Conservation (phyloP, 2,797 vertebrate species). For the Fundulus diaphanus region DNA sequence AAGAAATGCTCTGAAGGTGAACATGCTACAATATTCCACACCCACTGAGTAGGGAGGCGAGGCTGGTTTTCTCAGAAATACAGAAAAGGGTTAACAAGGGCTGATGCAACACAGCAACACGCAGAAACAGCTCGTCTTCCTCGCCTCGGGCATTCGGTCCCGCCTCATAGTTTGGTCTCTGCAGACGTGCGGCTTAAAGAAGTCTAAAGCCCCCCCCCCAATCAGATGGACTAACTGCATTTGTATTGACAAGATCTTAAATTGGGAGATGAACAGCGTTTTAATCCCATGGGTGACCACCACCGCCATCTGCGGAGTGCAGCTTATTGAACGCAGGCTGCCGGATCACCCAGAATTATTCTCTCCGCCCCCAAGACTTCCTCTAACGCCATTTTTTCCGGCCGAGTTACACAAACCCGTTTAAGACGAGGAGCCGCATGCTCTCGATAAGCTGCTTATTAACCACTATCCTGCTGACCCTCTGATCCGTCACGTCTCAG, state of each 20-base stretch:
- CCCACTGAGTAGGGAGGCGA: neutral
- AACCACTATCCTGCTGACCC: neutral
- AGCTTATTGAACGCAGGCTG: neutral
- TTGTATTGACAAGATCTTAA: neutral
- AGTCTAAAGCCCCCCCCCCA: neutral
- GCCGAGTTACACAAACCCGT: neutral
- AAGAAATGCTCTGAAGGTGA: constrained; percentile 4
- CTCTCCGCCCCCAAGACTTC: neutral
- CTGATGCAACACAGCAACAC: neutral
- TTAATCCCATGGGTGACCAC: neutral
- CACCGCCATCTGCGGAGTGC: constrained; percentile 7
- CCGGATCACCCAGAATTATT: neutral
- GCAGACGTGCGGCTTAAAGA: neutral
- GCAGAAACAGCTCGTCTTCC: neutral
- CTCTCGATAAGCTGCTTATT: constrained; percentile 5
- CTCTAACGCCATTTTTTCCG: neutral
- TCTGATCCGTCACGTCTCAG: neutral
- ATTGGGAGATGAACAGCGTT: neutral
- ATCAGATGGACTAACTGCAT: neutral
- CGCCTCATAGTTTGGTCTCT: neutral
- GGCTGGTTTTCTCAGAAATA: neutral
- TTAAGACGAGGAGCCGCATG: neutral
- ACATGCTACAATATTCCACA: neutral
- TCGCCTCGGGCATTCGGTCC: neutral
- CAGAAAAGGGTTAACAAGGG: neutral